Conservation (phyloP, 2,888 invertebrate genomes). For the Onchidella celtica region DNA sequence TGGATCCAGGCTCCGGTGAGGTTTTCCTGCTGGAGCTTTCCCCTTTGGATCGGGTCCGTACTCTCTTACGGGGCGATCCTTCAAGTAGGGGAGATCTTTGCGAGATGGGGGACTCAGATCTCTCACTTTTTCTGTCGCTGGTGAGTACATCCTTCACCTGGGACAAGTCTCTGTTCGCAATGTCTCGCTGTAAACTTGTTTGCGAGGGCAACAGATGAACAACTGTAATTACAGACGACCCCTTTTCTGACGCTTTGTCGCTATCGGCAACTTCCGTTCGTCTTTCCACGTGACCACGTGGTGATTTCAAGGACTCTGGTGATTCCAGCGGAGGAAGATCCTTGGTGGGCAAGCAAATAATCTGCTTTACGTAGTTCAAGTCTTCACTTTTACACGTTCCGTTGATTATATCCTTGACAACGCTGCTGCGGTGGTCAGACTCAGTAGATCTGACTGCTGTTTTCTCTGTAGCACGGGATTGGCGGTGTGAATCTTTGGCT, state of each 20-base stretch:
- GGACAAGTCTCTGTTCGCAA: too few species aligned
- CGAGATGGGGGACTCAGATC: background rate
- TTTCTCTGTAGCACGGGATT: too few species aligned
- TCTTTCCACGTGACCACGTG: background rate
- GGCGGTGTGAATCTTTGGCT: too few species aligned
- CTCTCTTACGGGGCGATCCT: background rate
- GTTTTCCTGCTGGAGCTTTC: background rate
- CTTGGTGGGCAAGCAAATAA: background rate
- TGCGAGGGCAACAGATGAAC: background rate
- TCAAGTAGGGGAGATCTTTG: background rate
- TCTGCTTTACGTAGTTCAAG: background rate
- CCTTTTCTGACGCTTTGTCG: slow-evolving; percentile 12
- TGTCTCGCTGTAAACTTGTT: too few species aligned
- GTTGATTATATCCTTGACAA: background rate
- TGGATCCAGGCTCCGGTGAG: background rate
- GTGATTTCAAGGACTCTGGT: background rate
- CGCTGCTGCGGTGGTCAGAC: too few species aligned
- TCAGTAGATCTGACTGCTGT: too few species aligned
- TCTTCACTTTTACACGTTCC: background rate
- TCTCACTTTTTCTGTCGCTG: too few species aligned
- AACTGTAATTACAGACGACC: slow-evolving; percentile 15
- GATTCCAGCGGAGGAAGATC: background rate
- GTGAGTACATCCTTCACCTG: too few species aligned
- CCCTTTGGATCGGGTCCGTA: background rate
- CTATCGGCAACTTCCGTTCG: background rate